A percentile compares a stretch with the other conserved stretches of the same genome.
phyloP scores from a whole-genome alignment of 1,140 invertebrate genomes.

The Copidosoma floridanum region DNA sequence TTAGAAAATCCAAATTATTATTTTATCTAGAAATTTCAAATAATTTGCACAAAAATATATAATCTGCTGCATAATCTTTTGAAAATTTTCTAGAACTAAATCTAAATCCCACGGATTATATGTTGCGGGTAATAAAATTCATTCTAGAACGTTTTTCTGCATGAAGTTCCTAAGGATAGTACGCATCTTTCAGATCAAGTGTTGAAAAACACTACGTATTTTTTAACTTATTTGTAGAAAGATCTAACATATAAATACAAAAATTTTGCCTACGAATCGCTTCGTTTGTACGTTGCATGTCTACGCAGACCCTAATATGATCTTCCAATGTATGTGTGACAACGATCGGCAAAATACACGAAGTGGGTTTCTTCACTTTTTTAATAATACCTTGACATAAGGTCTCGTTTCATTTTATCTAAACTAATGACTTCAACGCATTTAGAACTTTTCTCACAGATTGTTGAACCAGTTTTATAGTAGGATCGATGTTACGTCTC shows the following conservation, averaged over 20 bases:
- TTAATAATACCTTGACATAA: conserved; percentile 33
- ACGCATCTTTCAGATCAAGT: conserved; percentile 37
- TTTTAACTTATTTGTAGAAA: conserved; percentile 29
- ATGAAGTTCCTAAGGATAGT: conserved; percentile 38
- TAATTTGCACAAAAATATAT: conserved; percentile 10
- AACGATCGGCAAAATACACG: conserved; percentile 37
- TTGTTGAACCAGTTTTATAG: conserved; percentile 32
- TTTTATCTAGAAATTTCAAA: conserved; percentile 6
- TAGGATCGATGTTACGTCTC: conserved; percentile 30
- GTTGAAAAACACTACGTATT: conserved; percentile 35
- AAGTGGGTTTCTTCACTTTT: conserved; percentile 26
- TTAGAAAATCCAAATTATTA: neutral
- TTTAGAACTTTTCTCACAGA: conserved; percentile 30
- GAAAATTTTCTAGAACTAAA: conserved; percentile 33
- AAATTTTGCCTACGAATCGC: conserved; percentile 37
- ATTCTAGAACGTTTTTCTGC: conserved; percentile 25
- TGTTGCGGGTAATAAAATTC: conserved; percentile 33
- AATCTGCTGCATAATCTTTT: conserved; percentile 29
- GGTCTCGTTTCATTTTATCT: conserved; percentile 28
- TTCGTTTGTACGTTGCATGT: conserved; percentile 33
- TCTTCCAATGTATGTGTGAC: conserved; percentile 30
- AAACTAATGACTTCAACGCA: conserved; percentile 26
- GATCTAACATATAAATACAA: conserved; percentile 34
- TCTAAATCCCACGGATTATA: conserved; percentile 32
- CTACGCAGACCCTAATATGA: conserved; percentile 38